phyloP scores from a whole-genome alignment of 2,113 vertebrate species.

The Prochilodus magdalenae region DNA sequence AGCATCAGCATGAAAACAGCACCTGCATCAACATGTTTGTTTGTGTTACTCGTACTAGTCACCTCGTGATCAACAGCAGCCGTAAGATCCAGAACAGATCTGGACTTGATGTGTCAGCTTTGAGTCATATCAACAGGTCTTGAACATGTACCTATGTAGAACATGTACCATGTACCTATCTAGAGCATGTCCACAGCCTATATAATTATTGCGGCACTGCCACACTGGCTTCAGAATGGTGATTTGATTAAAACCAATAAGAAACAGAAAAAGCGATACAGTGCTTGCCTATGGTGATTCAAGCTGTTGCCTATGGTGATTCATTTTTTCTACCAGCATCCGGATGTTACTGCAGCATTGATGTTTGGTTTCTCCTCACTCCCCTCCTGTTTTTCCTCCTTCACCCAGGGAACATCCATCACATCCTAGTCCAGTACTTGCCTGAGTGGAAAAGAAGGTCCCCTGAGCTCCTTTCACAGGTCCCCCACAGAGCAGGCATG shows the following conservation, averaged over 20 bases:
- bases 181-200: not conserved
- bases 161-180: no score
- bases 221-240: no score
- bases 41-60: not conserved
- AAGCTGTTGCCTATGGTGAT: not conserved
- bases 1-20: conserved; percentile 31
- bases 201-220: not conserved
- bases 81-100: not conserved
- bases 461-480: conserved; percentile 67
- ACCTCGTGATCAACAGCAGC: conserved; percentile 1
- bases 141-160: no score
- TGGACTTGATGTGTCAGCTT: not conserved
- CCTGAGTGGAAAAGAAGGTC: conserved; percentile 63
- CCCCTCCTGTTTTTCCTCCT: not conserved
- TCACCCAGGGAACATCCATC: conserved; percentile 15
- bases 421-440: conserved; percentile 42
- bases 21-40: not conserved
- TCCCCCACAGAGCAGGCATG: conserved; percentile 60
- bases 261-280: not conserved
- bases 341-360: not conserved
- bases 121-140: not conserved
- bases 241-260: no score
- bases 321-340: not conserved
- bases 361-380: not conserved
- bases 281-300: not conserved